phyloP scores from a whole-genome alignment of 2,888 invertebrate species.

The Mactromeris polynyma region DNA sequence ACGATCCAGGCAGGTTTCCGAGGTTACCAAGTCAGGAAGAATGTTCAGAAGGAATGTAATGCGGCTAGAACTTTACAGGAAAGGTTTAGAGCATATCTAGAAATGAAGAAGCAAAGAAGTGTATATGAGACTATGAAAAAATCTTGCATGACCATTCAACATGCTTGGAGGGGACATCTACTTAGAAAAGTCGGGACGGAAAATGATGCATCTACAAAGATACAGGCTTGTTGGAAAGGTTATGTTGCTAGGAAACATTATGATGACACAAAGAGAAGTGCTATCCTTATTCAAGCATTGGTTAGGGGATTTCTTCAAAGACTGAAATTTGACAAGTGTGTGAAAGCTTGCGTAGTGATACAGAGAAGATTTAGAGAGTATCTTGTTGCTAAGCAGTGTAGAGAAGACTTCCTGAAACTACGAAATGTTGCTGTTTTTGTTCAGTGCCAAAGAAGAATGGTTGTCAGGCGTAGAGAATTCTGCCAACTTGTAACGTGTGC shows the following conservation, averaged over 20 bases:
- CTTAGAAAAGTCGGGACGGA: conserved; percentile 23
- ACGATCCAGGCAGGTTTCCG: conserved; percentile 71
- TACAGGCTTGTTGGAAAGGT: conserved; percentile 69
- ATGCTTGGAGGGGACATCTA: conserved; percentile 61
- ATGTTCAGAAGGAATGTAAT: conserved; percentile 25
- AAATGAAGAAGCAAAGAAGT: conserved; percentile 40
- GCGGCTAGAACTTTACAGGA: conserved; percentile 70
- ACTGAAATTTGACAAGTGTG: conserved; percentile 26
- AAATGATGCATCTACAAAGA: conserved; percentile 58
- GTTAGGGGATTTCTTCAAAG: conserved; percentile 50
- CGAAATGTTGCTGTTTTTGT: conserved; percentile 29
- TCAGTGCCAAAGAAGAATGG: conserved; percentile 56
- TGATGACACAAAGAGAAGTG: conserved; percentile 49
- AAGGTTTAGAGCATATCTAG: conserved; percentile 57
- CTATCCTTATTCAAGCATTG: conserved; percentile 63
- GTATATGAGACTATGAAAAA: conserved; percentile 25
- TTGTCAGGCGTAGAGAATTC: conserved; percentile 40
- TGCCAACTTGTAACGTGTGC: conserved; percentile 55
- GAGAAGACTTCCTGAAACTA: conserved; percentile 20
- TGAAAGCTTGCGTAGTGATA: conserved; percentile 58
- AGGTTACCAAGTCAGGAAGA: conserved; percentile 40
- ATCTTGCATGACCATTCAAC: conserved; percentile 64
- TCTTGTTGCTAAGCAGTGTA: conserved; percentile 46
- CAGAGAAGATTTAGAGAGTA: conserved; percentile 47
- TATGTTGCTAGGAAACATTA: conserved; percentile 36